These are phyloP conservation scores for Cydia splendana DNA, from an alignment of 1,140 invertebrate species.

Conservation along the genomic window DNA sequence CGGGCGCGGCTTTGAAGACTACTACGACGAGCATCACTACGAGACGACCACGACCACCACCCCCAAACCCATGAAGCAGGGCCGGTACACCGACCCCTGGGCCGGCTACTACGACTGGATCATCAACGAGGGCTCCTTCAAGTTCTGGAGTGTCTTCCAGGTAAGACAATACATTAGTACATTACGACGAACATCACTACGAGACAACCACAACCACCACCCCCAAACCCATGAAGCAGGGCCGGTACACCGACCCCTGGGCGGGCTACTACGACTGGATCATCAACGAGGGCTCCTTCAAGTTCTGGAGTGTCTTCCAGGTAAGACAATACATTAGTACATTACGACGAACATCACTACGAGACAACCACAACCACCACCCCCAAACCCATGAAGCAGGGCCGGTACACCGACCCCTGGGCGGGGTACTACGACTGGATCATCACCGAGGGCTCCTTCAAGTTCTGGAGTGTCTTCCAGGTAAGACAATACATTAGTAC, in stretches of 20 bases:
- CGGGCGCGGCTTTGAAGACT: slow-evolving; percentile 68
- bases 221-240: slow-evolving; percentile 67
- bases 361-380: slow-evolving; percentile 63
- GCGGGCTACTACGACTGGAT: slow-evolving; percentile 90
- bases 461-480: slow-evolving; percentile 92
- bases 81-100: slow-evolving; percentile 83
- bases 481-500: slow-evolving; percentile 63
- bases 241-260: slow-evolving; percentile 83
- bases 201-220: slow-evolving; percentile 63
- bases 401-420: slow-evolving; percentile 83
- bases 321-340: slow-evolving; percentile 63
- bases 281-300: slow-evolving; percentile 91
- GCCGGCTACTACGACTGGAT: slow-evolving; percentile 90
- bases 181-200: slow-evolving; percentile 66
- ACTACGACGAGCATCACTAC: slow-evolving; percentile 69
- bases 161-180: slow-evolving; percentile 63
- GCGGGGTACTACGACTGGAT: slow-evolving; percentile 90
- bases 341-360: slow-evolving; percentile 66
- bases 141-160: slow-evolving; percentile 92
- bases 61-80: slow-evolving; percentile 67
- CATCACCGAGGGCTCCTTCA: slow-evolving; percentile 91
- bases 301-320: slow-evolving; percentile 92
- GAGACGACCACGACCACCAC: slow-evolving; percentile 63
- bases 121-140: slow-evolving; percentile 91
- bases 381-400: slow-evolving; percentile 67